A percentile compares a stretch with the other conserved stretches of the same genome.
These are phyloP conservation scores for Myripristis jacobus DNA, from an alignment of 2,797 vertebrate genomes.

Conservation along the genomic window DNA sequence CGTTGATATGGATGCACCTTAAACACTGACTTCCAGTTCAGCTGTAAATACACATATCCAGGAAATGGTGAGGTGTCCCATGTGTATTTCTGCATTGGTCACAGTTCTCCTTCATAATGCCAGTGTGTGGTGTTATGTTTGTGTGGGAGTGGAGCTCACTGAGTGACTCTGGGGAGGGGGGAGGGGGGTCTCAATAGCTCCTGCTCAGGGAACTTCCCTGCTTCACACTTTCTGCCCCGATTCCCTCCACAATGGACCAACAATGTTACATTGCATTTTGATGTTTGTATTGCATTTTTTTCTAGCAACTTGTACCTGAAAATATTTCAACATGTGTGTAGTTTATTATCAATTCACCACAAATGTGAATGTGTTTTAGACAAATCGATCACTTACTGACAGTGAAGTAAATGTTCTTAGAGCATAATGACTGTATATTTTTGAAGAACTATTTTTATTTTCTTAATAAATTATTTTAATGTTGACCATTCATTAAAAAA, in stretches of 20 bases:
- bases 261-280: slow-evolving; percentile 32
- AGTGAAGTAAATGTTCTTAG: slow-evolving; percentile 58
- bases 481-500: slow-evolving; percentile 65
- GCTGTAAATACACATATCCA: slow-evolving; percentile 33
- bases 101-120: slow-evolving; percentile 29
- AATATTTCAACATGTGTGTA: slow-evolving; percentile 54
- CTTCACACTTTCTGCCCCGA: slow-evolving; percentile 6
- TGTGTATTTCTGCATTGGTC: slow-evolving; percentile 48
- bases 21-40: slow-evolving; percentile 44
- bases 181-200: slow-evolving; percentile 5
- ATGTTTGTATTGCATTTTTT: neutral
- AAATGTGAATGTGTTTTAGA: slow-evolving; percentile 75
- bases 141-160: slow-evolving; percentile 8
- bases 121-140: slow-evolving; percentile 21
- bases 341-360: slow-evolving; percentile 55
- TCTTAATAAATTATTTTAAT: slow-evolving; percentile 82
- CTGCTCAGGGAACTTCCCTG: slow-evolving; percentile 36
- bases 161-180: neutral
- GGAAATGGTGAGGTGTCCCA: slow-evolving; percentile 24
- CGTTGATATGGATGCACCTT: slow-evolving; percentile 20
- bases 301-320: slow-evolving; percentile 44
- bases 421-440: slow-evolving; percentile 78
- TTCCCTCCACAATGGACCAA: slow-evolving; percentile 27
- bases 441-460: slow-evolving; percentile 79
- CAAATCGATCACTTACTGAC: slow-evolving; percentile 45